These are phyloP conservation scores for Cerceris ruficornis DNA, from an alignment of 2,888 invertebrate species.

Conservation along the genomic window DNA sequence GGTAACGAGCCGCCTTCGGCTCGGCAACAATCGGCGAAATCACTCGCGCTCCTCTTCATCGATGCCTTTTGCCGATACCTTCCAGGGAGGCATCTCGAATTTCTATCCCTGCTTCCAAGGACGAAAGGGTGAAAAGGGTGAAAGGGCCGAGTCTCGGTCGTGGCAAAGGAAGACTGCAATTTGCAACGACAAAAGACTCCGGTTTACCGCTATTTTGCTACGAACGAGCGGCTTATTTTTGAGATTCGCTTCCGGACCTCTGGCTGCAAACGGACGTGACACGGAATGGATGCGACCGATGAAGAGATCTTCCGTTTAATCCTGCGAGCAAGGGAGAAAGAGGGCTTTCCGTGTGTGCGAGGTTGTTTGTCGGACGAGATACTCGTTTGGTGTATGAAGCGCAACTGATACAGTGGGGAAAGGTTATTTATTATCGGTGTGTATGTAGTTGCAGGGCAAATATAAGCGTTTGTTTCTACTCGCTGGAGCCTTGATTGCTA, in stretches of 20 bases:
- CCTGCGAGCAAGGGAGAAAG: no score
- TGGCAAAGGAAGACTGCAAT: conserved; percentile 65
- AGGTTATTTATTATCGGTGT: no score
- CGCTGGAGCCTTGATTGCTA: no score
- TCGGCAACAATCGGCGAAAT: conserved; percentile 58
- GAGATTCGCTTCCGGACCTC: conserved; percentile 21
- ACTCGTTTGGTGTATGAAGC: no score
- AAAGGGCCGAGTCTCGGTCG: conserved; percentile 13
- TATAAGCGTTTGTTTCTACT: no score
- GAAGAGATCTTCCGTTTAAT: no score
- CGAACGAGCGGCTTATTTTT: conserved; percentile 14
- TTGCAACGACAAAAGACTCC: conserved; percentile 72
- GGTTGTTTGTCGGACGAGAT: no score
- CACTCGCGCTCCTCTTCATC: conserved; percentile 35
- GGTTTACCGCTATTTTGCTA: conserved; percentile 26
- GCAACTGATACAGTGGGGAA: no score
- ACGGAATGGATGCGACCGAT: no score
- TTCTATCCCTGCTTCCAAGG: conserved; percentile 45
- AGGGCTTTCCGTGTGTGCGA: no score
- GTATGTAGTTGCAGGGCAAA: no score
- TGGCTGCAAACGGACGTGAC: no score
- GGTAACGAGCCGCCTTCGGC: conserved; percentile 61
- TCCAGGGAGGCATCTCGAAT: conserved; percentile 42
- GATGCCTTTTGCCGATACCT: conserved; percentile 36
- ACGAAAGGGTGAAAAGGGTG: conserved; percentile 17